Conservation (phyloP, 2,113 vertebrate genomes). For the Menura novaehollandiae region DNA sequence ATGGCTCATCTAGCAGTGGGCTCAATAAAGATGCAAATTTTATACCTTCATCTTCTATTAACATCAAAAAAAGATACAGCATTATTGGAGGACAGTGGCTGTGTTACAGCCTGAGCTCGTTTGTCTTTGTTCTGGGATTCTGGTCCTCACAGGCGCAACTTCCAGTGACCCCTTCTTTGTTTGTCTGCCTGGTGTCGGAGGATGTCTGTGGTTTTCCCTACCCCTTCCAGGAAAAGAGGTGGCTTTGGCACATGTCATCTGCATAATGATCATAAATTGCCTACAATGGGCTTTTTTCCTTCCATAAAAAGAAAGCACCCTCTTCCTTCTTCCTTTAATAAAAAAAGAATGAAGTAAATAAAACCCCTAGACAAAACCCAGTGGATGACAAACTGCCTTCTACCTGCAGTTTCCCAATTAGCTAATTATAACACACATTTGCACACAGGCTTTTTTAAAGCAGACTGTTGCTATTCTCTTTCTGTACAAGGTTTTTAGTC, state of each 20-base stretch:
- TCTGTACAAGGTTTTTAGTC: constrained; percentile 75
- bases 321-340: neutral
- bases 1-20: neutral
- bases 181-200: neutral
- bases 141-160: neutral
- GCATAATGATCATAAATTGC: neutral
- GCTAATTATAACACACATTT: constrained; percentile 70
- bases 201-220: neutral
- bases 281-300: neutral
- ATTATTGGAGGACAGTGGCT: neutral
- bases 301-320: neutral
- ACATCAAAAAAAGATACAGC: neutral
- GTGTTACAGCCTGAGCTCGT: neutral
- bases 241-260: neutral
- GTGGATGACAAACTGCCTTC: constrained; percentile 32
- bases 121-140: neutral
- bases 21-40: constrained; percentile 38
- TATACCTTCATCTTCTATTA: constrained; percentile 22
- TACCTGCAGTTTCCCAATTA: constrained; percentile 71
- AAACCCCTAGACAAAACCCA: neutral
- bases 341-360: neutral
- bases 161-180: neutral
- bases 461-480: constrained; percentile 69
- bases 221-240: neutral
- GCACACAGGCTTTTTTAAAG: constrained; percentile 50